A percentile compares a stretch with the other conserved stretches of the same genome.
Evolutionary conservation across 2,797 vertebrate genomes (phyloP).

Genomic region (Hemitrygon akajei): DNA sequence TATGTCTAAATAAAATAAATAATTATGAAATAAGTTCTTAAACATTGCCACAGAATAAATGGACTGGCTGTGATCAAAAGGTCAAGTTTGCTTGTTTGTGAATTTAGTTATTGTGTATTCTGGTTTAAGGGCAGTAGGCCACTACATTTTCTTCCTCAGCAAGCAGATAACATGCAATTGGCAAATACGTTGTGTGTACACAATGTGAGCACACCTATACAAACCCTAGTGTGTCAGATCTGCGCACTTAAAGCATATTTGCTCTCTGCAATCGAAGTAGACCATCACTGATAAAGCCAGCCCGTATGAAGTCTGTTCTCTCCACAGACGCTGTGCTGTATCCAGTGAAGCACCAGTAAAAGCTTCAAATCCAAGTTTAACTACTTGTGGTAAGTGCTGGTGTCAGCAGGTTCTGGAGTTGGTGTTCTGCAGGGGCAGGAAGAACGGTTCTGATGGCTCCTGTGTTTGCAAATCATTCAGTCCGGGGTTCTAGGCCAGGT

Average conservation of each 20-base stretch:
- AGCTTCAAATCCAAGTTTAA: background rate
- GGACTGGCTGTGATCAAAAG: background rate
- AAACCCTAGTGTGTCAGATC: background rate
- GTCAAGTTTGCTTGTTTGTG: background rate
- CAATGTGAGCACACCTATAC: background rate
- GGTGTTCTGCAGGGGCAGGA: too few species aligned
- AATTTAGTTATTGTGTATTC: background rate
- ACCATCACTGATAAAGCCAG: background rate
- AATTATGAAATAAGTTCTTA: too few species aligned
- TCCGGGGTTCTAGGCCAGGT: too few species aligned
- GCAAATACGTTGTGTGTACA: background rate
- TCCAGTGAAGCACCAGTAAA: background rate
- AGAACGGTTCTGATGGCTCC: too few species aligned
- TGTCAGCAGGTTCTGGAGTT: too few species aligned
- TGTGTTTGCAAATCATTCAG: too few species aligned
- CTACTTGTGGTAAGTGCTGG: background rate
- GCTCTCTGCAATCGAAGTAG: background rate
- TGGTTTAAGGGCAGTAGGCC: background rate
- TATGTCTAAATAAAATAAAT: too few species aligned
- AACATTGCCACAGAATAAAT: background rate
- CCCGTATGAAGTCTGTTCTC: background rate
- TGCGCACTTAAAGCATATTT: background rate
- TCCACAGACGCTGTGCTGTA: background rate
- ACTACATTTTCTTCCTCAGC: background rate
- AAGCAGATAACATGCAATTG: background rate